These are phyloP conservation scores for Lampris megalopsis DNA, from an alignment of 2,113 vertebrate species.

Conservation along the genomic window DNA sequence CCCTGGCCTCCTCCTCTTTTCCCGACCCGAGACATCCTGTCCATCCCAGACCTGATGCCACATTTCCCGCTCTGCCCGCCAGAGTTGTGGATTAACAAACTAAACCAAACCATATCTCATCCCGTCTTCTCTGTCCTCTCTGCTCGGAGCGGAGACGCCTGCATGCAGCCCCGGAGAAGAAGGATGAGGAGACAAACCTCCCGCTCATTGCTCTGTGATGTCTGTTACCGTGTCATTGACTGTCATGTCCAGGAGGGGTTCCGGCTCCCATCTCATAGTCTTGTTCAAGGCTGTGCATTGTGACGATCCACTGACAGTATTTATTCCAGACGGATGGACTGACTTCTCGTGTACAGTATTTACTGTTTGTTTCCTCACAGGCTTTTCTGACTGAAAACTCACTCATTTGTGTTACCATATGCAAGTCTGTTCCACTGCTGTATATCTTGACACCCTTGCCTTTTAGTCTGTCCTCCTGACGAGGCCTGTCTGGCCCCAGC, in stretches of 20 bases:
- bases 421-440: constrained; percentile 54
- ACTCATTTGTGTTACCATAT: constrained; percentile 6
- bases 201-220: constrained; percentile 63
- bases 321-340: constrained; percentile 44
- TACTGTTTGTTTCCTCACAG: constrained; percentile 40
- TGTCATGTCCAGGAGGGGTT: constrained; percentile 56
- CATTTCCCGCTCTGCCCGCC: constrained; percentile 56
- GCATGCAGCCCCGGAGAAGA: constrained; percentile 73
- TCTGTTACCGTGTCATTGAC: constrained; percentile 62
- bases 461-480: constrained; percentile 56
- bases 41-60: constrained; percentile 72
- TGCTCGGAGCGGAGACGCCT: constrained; percentile 62
- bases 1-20: constrained; percentile 66
- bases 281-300: constrained; percentile 53
- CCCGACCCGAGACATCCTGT: constrained; percentile 76
- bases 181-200: constrained; percentile 64
- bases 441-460: constrained; percentile 61
- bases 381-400: background rate
- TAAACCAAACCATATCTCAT: constrained; percentile 44
- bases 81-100: constrained; percentile 48
- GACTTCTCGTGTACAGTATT: constrained; percentile 44
- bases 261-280: constrained; percentile 41
- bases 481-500: constrained; percentile 22
- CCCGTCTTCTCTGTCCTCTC: constrained; percentile 43
- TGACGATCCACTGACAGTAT: constrained; percentile 65